Conservation (phyloP, 1,140 invertebrate genomes). For the Drosophila ananassae region DNA sequence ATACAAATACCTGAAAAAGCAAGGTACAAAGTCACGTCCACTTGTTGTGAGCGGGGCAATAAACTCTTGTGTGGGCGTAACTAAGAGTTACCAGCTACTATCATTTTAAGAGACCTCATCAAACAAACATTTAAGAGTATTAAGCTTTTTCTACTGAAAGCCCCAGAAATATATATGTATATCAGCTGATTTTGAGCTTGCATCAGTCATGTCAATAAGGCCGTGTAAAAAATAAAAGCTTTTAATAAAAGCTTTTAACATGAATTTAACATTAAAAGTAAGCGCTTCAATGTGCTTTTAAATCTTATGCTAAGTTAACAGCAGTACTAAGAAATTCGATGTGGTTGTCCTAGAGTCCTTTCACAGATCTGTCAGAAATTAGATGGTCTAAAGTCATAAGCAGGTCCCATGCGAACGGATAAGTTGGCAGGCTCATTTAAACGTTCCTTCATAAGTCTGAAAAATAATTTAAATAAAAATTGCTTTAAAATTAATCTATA, state of each 20-base stretch:
- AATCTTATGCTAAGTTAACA: slow-evolving; percentile 4
- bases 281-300: not conserved
- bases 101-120: slow-evolving; percentile 33
- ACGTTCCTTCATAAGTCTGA: slow-evolving; percentile 52
- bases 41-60: slow-evolving; percentile 66
- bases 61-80: slow-evolving; percentile 66
- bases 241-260: slow-evolving; percentile 39
- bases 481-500: not conserved
- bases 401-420: slow-evolving; percentile 63
- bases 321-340: slow-evolving; percentile 21
- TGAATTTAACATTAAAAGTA: not conserved
- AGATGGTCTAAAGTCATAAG: slow-evolving; percentile 56
- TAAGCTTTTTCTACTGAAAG: slow-evolving; percentile 9
- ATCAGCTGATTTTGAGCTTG: slow-evolving; percentile 28
- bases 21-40: slow-evolving; percentile 38
- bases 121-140: not conserved
- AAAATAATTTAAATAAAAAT: not conserved
- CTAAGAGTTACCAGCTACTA: slow-evolving; percentile 38
- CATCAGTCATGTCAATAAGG: slow-evolving; percentile 19
- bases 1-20: not conserved
- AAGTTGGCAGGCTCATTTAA: slow-evolving; percentile 60
- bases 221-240: slow-evolving; percentile 1
- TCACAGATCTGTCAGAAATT: slow-evolving; percentile 24
- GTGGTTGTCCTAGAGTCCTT: not conserved
- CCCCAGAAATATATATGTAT: not conserved